These are phyloP conservation scores for Psilanteris sp. DNA, from an alignment of 1,140 invertebrate genomes.

Conservation along the genomic window DNA sequence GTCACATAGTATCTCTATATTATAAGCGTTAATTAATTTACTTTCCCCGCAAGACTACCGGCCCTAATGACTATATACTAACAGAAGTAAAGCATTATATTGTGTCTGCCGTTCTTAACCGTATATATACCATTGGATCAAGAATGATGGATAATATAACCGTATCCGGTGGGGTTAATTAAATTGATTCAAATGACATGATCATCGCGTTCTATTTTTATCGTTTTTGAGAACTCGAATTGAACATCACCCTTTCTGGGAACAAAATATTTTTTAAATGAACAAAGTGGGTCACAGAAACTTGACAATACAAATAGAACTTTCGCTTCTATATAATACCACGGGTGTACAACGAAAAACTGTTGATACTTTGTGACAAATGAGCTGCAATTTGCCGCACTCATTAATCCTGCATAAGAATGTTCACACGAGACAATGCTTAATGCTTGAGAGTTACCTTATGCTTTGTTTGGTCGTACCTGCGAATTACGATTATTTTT, in stretches of 20 bases:
- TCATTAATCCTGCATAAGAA: slow-evolving; percentile 36
- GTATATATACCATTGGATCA: no score
- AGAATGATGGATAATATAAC: no score
- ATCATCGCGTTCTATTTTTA: no score
- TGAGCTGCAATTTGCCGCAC: slow-evolving; percentile 38
- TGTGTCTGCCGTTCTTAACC: no score
- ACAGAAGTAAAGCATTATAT: no score
- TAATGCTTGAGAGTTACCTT: slow-evolving; percentile 13
- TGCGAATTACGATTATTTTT: slow-evolving; percentile 15
- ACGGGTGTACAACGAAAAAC: slow-evolving; percentile 17
- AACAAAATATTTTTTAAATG: slow-evolving; percentile 20
- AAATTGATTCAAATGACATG: no score
- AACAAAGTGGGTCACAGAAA: slow-evolving; percentile 21
- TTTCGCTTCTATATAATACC: background rate
- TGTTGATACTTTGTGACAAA: slow-evolving; percentile 39
- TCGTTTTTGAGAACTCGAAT: no score
- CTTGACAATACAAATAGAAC: slow-evolving; percentile 22
- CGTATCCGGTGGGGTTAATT: no score
- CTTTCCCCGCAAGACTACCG: no score
- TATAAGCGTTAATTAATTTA: no score
- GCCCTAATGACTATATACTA: no score
- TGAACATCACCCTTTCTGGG: slow-evolving; percentile 1
- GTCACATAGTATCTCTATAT: no score
- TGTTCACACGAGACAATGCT: slow-evolving; percentile 34
- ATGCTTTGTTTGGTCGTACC: slow-evolving; percentile 7